These are phyloP conservation scores for Drosophila eohydei DNA, from an alignment of 2,888 invertebrate species.

Conservation along the genomic window DNA sequence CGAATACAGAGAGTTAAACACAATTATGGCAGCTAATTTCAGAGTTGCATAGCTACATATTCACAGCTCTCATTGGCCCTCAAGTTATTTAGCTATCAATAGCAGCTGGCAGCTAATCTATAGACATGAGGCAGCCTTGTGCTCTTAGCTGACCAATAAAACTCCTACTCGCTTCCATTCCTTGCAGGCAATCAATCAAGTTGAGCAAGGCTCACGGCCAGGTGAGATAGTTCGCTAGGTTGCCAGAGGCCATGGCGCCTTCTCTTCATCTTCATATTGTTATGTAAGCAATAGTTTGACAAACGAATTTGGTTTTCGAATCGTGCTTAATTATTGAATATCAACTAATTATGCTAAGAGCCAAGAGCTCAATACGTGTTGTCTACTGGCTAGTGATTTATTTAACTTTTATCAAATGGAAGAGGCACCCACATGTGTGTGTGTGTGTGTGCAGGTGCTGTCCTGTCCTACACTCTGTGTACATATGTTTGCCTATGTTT, in stretches of 20 bases:
- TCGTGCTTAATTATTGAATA: slow-evolving; percentile 71
- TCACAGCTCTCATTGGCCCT: not conserved
- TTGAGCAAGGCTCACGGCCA: slow-evolving; percentile 27
- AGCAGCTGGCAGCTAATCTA: slow-evolving; percentile 24
- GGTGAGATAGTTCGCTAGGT: slow-evolving; percentile 12
- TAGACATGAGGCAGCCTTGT: not conserved
- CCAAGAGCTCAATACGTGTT: slow-evolving; percentile 15
- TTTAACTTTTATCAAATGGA: slow-evolving; percentile 13
- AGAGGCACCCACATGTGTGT: not conserved
- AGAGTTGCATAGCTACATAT: not conserved
- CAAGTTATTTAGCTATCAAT: not conserved
- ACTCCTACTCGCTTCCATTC: slow-evolving; percentile 10
- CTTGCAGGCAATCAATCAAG: slow-evolving; percentile 66
- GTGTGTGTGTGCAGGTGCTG: slow-evolving; percentile 12
- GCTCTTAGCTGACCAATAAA: slow-evolving; percentile 40
- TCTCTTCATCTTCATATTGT: slow-evolving; percentile 8
- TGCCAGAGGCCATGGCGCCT: slow-evolving; percentile 12
- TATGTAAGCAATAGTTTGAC: slow-evolving; percentile 26
- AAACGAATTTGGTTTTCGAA: slow-evolving; percentile 38
- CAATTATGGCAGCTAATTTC: not conserved
- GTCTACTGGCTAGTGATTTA: slow-evolving; percentile 20
- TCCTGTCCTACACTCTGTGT: not conserved
- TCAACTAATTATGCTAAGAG: slow-evolving; percentile 72
- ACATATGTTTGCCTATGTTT: slow-evolving; percentile 33
- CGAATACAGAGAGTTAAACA: not conserved